Percentiles rank a stretch among this genome's conserved stretches.
phyloP scores from a whole-genome alignment of 2,888 invertebrate species.

The Lordiphosa fenestrarum region DNA sequence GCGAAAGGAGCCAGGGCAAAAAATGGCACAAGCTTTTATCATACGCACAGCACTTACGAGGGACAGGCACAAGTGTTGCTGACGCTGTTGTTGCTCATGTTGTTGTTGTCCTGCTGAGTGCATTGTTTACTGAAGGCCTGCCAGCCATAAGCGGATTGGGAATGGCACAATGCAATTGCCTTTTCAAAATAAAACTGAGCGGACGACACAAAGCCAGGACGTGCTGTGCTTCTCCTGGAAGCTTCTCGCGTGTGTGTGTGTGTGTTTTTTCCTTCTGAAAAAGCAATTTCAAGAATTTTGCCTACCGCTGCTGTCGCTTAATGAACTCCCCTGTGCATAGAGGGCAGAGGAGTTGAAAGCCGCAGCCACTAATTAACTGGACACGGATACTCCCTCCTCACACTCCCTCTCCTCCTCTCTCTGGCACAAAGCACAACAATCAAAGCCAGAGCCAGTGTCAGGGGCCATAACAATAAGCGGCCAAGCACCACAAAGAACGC shows the following conservation, averaged over 20 bases:
- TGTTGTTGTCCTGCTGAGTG: slow-evolving; percentile 39
- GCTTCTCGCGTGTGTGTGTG: background rate
- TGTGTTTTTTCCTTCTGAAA: slow-evolving; percentile 29
- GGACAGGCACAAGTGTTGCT: slow-evolving; percentile 12
- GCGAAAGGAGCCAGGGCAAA: slow-evolving; percentile 14
- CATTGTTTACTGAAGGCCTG: slow-evolving; percentile 51
- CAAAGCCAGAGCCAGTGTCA: slow-evolving; percentile 17
- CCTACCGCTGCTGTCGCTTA: slow-evolving; percentile 26
- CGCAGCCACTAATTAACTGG: slow-evolving; percentile 61
- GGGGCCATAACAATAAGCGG: slow-evolving; percentile 33
- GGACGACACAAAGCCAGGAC: slow-evolving; percentile 44
- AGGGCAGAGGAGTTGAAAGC: slow-evolving; percentile 20
- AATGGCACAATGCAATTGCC: slow-evolving; percentile 64
- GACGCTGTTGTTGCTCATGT: slow-evolving; percentile 14
- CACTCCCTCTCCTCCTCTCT: background rate
- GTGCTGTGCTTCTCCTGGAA: slow-evolving; percentile 8
- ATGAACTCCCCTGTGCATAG: slow-evolving; percentile 43
- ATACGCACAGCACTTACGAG: slow-evolving; percentile 47
- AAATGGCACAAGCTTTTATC: slow-evolving; percentile 61
- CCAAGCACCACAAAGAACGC: slow-evolving; percentile 31
- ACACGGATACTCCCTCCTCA: slow-evolving; percentile 6
- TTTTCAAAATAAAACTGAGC: slow-evolving; percentile 51
- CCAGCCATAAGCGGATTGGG: slow-evolving; percentile 64
- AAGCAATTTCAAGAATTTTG: slow-evolving; percentile 59
- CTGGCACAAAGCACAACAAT: slow-evolving; percentile 31